Evolutionary conservation across 2,113 vertebrate genomes (phyloP).

Genomic region (Ammodramus savannarum): DNA sequence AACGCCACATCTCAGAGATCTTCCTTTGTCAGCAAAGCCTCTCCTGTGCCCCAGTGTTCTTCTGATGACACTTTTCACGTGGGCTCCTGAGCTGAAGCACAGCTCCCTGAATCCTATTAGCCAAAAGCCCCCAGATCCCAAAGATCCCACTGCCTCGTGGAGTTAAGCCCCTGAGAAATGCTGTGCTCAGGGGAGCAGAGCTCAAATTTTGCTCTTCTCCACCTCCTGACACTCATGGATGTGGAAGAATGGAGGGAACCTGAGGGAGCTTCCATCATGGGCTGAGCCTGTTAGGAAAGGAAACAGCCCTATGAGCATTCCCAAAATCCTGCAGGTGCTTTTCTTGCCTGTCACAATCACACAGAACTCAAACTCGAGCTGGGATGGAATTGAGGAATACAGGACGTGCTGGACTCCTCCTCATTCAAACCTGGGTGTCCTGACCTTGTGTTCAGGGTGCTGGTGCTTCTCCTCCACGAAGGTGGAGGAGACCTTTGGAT

Average conservation of each 20-base stretch:
- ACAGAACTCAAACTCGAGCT: neutral
- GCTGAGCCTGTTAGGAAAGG: neutral
- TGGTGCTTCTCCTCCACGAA: neutral
- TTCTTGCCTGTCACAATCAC: rapidly evolving
- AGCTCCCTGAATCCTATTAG: slow-evolving; percentile 8
- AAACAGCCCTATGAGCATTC: neutral
- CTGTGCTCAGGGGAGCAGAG: neutral
- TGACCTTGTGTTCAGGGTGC: neutral
- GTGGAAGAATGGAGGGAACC: neutral
- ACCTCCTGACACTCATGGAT: neutral
- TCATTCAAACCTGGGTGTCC: neutral
- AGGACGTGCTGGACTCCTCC: neutral
- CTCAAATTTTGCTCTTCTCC: neutral
- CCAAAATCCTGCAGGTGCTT: neutral
- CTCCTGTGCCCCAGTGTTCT: rapidly evolving
- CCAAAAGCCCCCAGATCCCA: neutral
- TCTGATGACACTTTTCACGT: neutral
- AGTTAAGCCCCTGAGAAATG: neutral
- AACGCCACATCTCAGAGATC: neutral
- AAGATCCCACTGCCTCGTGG: neutral
- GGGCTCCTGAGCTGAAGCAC: neutral
- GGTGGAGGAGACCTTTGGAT: neutral
- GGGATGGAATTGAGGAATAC: neutral
- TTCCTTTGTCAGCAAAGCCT: neutral
- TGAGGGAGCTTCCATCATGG: neutral